Evolutionary conservation across 2,888 invertebrate genomes (phyloP).

Genomic region (Tachina fera): DNA sequence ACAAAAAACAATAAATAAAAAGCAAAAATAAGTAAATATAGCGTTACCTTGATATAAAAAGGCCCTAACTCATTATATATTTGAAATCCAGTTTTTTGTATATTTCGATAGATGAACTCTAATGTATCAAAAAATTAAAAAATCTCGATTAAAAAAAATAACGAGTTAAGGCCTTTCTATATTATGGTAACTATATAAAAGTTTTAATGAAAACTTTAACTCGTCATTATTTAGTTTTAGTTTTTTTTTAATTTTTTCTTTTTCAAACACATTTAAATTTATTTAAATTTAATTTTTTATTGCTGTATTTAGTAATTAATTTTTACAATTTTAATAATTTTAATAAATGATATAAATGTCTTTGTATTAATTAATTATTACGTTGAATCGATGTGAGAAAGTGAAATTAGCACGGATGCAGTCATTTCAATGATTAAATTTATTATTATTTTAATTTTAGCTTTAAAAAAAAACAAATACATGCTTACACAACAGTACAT

Average conservation of each 20-base stretch:
- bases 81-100: no score
- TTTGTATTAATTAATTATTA: slow-evolving; percentile 43
- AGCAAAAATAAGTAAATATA: no score
- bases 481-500: slow-evolving; percentile 50
- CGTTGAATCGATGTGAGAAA: slow-evolving; percentile 33
- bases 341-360: slow-evolving; percentile 35
- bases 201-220: slow-evolving; percentile 18
- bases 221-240: slow-evolving; percentile 63
- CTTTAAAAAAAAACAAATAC: slow-evolving; percentile 42
- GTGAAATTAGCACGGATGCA: slow-evolving; percentile 29
- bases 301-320: slow-evolving; percentile 27
- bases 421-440: slow-evolving; percentile 47
- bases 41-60: no score
- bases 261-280: slow-evolving; percentile 31
- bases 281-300: slow-evolving; percentile 43
- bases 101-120: no score
- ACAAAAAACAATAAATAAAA: neutral
- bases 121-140: no score
- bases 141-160: no score
- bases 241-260: slow-evolving; percentile 26
- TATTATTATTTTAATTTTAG: slow-evolving; percentile 46
- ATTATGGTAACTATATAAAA: no score
- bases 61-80: no score
- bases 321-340: slow-evolving; percentile 24
- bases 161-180: no score